phyloP scores from a whole-genome alignment of 2,888 invertebrate genomes.

The Eupelmus urozonus region DNA sequence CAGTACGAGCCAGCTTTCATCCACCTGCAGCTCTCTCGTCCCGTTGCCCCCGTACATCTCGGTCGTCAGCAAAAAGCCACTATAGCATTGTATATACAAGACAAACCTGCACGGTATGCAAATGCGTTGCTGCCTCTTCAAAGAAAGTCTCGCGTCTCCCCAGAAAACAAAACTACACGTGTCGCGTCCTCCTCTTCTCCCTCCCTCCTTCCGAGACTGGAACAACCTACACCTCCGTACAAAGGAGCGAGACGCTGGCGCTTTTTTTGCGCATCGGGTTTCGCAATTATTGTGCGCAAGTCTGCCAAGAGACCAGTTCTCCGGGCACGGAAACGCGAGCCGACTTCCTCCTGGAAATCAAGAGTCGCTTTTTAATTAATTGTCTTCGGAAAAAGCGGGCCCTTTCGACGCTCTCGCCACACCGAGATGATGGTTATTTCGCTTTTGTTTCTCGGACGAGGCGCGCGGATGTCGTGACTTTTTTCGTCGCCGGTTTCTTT shows the following conservation, averaged over 20 bases:
- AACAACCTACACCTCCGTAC: background rate
- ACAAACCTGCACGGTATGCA: slow-evolving; percentile 30
- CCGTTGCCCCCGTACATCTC: too few relatives aligned
- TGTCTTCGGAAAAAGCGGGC: slow-evolving; percentile 20
- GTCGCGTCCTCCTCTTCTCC: slow-evolving; percentile 14
- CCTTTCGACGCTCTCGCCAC: background rate
- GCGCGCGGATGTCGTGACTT: too few relatives aligned
- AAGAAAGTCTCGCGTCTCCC: slow-evolving; percentile 39
- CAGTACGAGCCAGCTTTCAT: too few relatives aligned
- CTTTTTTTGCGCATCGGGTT: slow-evolving; percentile 18
- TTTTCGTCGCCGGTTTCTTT: too few relatives aligned
- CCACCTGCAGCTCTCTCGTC: too few relatives aligned
- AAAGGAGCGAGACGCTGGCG: slow-evolving; percentile 15
- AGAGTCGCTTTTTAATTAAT: slow-evolving; percentile 46
- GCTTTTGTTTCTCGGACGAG: too few relatives aligned
- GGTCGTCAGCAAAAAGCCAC: background rate
- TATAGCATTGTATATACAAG: background rate
- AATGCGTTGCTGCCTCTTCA: slow-evolving; percentile 24
- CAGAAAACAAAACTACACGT: slow-evolving; percentile 38
- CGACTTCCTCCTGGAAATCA: slow-evolving; percentile 44
- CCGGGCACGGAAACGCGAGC: slow-evolving; percentile 11
- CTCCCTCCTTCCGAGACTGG: background rate
- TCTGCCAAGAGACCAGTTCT: slow-evolving; percentile 27
- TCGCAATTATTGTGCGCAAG: slow-evolving; percentile 25
- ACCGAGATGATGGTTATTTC: background rate